Percentiles rank a stretch among this genome's conserved stretches.
These are phyloP conservation scores for Nannoperca australis DNA, from an alignment of 2,797 vertebrate species.

Conservation along the genomic window DNA sequence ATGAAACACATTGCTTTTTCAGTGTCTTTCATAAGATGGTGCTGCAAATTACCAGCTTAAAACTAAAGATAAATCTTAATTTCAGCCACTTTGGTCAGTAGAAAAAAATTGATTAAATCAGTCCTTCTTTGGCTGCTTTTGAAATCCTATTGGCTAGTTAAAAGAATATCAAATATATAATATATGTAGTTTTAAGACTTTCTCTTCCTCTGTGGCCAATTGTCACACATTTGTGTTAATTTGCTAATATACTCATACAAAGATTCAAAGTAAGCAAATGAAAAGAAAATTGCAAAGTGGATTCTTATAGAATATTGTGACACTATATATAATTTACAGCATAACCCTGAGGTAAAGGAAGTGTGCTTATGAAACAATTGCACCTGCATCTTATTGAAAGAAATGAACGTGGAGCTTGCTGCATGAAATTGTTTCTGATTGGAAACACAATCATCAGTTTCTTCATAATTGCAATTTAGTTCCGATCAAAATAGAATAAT, in stretches of 20 bases:
- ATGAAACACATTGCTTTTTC: slow-evolving; percentile 25
- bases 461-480: slow-evolving; percentile 45
- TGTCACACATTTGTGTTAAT: background rate
- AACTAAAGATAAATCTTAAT: slow-evolving; percentile 1
- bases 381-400: slow-evolving; percentile 24
- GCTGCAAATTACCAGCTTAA: background rate
- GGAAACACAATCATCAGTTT: slow-evolving; percentile 42
- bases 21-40: background rate
- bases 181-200: background rate
- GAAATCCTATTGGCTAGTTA: background rate
- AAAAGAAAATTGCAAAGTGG: background rate
- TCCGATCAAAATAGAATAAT: slow-evolving; percentile 44
- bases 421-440: slow-evolving; percentile 45
- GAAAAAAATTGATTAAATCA: background rate
- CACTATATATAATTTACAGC: background rate
- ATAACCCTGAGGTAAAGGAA: background rate
- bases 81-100: background rate
- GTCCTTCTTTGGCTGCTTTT: background rate
- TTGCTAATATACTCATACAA: background rate
- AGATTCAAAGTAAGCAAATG: background rate
- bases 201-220: background rate
- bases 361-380: slow-evolving; percentile 1
- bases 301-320: slow-evolving; percentile 1
- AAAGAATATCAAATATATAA: background rate
- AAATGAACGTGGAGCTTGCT: slow-evolving; percentile 2